Evolutionary conservation across 1,140 invertebrate genomes (phyloP).

Genomic region (Euwallacea fornicatus): DNA sequence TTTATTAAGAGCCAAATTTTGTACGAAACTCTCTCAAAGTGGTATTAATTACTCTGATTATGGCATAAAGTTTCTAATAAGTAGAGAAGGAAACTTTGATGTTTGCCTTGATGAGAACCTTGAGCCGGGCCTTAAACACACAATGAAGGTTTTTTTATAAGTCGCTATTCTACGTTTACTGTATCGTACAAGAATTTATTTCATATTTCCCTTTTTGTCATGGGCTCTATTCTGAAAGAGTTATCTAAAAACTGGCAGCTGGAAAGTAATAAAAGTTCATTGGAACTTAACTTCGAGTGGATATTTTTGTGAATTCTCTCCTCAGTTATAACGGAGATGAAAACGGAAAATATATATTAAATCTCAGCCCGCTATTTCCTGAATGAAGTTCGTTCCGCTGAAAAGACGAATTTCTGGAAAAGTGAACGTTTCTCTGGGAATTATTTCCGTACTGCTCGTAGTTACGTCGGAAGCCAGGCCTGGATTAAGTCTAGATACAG

Average conservation of each 20-base stretch:
- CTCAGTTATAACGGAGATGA: conserved; percentile 16
- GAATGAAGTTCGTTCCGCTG: conserved; percentile 23
- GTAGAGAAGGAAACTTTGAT: conserved; percentile 31
- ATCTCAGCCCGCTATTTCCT: conserved; percentile 26
- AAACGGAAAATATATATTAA: conserved; percentile 30
- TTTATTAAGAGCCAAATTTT: conserved; percentile 31
- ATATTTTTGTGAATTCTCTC: conserved; percentile 8
- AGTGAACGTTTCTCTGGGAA: conserved; percentile 12
- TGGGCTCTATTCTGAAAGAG: background rate
- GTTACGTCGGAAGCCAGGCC: too few relatives aligned
- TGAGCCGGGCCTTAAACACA: background rate
- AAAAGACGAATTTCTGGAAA: conserved; percentile 19
- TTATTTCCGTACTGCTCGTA: conserved; percentile 21
- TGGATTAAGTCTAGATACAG: too few relatives aligned
- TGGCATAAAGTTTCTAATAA: conserved; percentile 33
- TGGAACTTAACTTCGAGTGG: background rate
- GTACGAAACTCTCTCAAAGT: conserved; percentile 21
- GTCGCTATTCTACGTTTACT: background rate
- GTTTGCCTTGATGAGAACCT: too few relatives aligned
- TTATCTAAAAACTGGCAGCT: background rate
- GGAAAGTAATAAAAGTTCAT: background rate
- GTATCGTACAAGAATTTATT: background rate
- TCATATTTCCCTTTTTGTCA: background rate
- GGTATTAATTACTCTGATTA: conserved; percentile 35
- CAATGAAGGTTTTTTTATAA: background rate